Percentiles rank a stretch among this genome's conserved stretches.
phyloP scores from a whole-genome alignment of 2,888 invertebrate genomes.

The Amiota mariae region DNA sequence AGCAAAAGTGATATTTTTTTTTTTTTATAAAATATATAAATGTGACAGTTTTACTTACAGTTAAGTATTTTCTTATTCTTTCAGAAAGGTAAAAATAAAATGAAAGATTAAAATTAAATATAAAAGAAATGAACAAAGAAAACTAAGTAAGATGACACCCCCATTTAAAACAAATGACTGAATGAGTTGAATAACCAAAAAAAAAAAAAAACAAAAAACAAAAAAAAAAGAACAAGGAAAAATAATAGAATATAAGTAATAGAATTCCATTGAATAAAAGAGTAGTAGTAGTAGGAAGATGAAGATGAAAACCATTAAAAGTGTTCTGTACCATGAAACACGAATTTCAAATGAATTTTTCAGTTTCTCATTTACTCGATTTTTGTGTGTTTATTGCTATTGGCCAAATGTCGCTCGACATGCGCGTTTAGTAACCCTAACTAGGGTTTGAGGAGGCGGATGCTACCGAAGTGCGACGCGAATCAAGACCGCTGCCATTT shows the following conservation, averaged over 20 bases:
- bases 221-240: constrained; percentile 45
- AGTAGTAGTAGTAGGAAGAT: no score
- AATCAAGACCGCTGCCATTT: constrained; percentile 57
- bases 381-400: constrained; percentile 60
- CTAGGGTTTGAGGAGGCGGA: constrained; percentile 23
- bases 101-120: no score
- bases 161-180: no score
- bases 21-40: no score
- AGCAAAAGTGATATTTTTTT: no score
- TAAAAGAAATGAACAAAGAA: no score
- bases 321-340: constrained; percentile 40
- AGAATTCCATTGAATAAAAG: background rate
- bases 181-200: background rate
- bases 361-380: constrained; percentile 43
- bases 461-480: constrained; percentile 17
- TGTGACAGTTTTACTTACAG: no score
- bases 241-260: constrained; percentile 47
- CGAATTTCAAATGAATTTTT: constrained; percentile 34
- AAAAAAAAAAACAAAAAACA: no score
- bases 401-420: constrained; percentile 60
- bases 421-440: constrained; percentile 53
- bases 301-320: constrained; percentile 55
- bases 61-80: no score
- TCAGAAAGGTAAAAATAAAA: no score
- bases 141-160: no score